Base-by-base conservation (phyloP, 1,140 invertebrate genomes). In the Drosophila albomicans region DNA sequence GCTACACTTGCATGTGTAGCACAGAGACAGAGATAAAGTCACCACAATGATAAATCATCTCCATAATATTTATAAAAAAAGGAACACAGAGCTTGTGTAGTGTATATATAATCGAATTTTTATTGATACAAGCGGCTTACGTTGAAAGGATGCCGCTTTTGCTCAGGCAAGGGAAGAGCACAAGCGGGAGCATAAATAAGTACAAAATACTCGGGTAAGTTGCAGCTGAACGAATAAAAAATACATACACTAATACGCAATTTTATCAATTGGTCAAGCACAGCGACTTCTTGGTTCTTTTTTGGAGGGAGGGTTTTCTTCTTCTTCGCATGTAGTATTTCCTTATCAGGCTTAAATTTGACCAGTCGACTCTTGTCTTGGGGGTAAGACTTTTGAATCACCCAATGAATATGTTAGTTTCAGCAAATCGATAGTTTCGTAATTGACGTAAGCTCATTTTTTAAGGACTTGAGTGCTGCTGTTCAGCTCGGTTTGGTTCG, bases 51-150 rank as follows among this genome's bases (percentile, higher is more conserved):
- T 89, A 89, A 89, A 89, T 89, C 85, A 82, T 89, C 63, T 81
- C 78, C 75, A 68, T 78, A 68, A 74, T 75, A 78, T 78, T 78
- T 78, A 69, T 69, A 74, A 65, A 78, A 65, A 78, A 63, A 73
- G 68, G 32, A 11, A 61, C 32, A 11, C 16, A 35, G n/a, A 63
- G 15, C 46, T 38, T 71, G 56, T 58, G 49, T 69, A 64, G 61
- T 58, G 49, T 66, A 64, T 73, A 78, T 78, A 90, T 90, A 90
- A 90, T 90, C 86, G 86, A 90, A 90, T 90, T 90, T 90, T 90
- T 90, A 90, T 90, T 90, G 86, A 91, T 90, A 91, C 86, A 90
- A 90, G 87, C 86, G 75, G 86, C 86, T 90, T 90, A 90, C 62
- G 79, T 87, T 70, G 79, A 90, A 90, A 86, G 86, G 86, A 82